phyloP scores from a whole-genome alignment of 2,888 invertebrate species.

The Eupithecia pulchellata region DNA sequence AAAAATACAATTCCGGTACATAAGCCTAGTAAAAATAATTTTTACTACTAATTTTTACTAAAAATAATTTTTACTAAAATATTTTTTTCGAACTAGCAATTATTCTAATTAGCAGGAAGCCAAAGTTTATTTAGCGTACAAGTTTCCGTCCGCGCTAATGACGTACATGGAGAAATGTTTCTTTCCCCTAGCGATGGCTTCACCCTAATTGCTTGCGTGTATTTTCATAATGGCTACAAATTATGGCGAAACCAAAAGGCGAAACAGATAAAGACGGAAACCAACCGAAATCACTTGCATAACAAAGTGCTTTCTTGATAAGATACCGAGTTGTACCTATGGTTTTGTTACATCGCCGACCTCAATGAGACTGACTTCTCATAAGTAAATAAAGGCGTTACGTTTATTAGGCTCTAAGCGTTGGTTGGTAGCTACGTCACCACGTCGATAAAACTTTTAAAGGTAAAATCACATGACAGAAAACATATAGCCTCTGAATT shows the following conservation, averaged over 20 bases:
- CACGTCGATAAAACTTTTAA: background rate
- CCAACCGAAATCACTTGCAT: background rate
- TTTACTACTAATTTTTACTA: no score
- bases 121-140: background rate
- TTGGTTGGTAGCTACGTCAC: background rate
- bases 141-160: background rate
- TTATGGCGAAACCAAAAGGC: background rate
- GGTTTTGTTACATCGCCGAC: background rate
- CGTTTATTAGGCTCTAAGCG: background rate
- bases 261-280: slow-evolving; percentile 8
- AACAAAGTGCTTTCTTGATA: slow-evolving; percentile 9
- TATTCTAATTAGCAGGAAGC: background rate
- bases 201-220: slow-evolving; percentile 15
- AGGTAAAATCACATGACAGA: no score
- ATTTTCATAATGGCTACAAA: slow-evolving; percentile 10
- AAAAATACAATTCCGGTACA: no score
- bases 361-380: background rate
- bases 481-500: no score
- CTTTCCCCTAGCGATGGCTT: background rate
- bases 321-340: background rate
- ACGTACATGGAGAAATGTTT: background rate
- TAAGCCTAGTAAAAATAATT: no score
- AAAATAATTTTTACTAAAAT: no score
- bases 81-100: no score
- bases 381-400: background rate